Percentiles rank a stretch among this genome's conserved stretches.
These are phyloP conservation scores for Norana najaformis DNA, from an alignment of 2,888 invertebrate genomes.

Conservation along the genomic window DNA sequence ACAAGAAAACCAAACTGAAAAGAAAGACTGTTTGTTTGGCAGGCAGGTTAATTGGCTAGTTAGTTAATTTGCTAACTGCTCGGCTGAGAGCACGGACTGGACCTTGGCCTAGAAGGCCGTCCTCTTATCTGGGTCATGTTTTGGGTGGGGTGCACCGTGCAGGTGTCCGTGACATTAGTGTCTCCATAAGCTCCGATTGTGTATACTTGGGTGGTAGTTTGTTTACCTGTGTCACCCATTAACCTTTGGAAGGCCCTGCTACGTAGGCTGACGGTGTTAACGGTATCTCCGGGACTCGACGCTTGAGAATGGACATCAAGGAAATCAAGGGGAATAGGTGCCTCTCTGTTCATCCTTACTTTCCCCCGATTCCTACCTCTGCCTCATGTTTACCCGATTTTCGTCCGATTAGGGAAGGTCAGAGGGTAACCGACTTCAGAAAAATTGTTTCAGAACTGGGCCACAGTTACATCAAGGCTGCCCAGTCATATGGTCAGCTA, in stretches of 20 bases:
- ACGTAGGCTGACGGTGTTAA: background rate
- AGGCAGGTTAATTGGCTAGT: constrained; percentile 1
- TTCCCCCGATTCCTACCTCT: background rate
- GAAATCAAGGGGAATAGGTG: too few relatives aligned
- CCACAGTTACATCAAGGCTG: too few relatives aligned
- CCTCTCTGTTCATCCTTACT: background rate
- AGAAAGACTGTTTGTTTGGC: background rate
- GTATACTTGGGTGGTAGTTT: background rate
- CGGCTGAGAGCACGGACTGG: background rate
- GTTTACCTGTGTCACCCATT: background rate
- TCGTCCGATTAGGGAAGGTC: background rate
- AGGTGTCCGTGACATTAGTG: too few relatives aligned
- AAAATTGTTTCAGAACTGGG: background rate
- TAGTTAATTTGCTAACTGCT: background rate
- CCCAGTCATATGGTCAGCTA: too few relatives aligned
- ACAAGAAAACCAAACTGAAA: background rate
- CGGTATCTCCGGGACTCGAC: background rate
- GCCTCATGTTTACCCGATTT: background rate
- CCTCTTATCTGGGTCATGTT: background rate
- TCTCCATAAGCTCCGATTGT: background rate
- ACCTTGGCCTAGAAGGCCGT: background rate
- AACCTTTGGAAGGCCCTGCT: background rate
- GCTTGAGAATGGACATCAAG: background rate
- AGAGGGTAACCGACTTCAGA: background rate
- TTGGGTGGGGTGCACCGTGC: background rate